Evolutionary conservation across 2,888 invertebrate species (phyloP), one percentile per base, ranked within the genome.

Genomic region (Brachyopa scutellaris): DNA sequence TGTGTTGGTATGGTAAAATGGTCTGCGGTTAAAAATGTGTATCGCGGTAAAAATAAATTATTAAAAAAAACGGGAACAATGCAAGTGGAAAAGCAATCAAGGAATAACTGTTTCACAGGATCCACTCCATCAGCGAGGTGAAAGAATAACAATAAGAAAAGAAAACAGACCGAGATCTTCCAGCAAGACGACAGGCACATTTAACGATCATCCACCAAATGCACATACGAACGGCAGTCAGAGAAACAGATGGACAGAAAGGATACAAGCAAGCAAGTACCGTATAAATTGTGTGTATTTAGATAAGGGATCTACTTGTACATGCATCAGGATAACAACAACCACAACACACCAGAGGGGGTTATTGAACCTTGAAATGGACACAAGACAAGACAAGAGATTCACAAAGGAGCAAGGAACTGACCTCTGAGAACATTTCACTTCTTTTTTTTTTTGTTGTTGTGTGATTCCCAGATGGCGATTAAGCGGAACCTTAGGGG

Each of bases 31-130:
- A 49, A 66, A 55, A 49, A 57, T n/a, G n/a, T n/a, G n/a, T 49
- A 49, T 38, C 74, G 74, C 57, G 74, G 57, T 74, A 57, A 67
- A 59, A 45, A n/a, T 51, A 69, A 76, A 69, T 76, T 62, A 57
- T 55, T 55, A 51, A 66, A 66, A 55, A n/a, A n/a, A n/a, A n/a
- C 38, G 19, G 11, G 23, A 66, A 73, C 66, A 55, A 55, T 55
- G 15, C 45, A 61, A 47, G 19, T 45, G 36, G 21, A 11, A 70
- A 40, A 13, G 49, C 29, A 73, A 66, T 73, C 55, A 66, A 73
- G 55, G 73, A 38, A 47, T 73, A 73, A 73, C 73, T 73, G 66
- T 73, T 21, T 55, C 21, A 29, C 33, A 47, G 66, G 55, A 55
- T 53, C 23, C 72, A 72, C 62, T 62, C 53, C 42, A 66, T 66